Base-by-base conservation (phyloP, 2,113 vertebrate genomes). In the Tapirus terrestris region DNA sequence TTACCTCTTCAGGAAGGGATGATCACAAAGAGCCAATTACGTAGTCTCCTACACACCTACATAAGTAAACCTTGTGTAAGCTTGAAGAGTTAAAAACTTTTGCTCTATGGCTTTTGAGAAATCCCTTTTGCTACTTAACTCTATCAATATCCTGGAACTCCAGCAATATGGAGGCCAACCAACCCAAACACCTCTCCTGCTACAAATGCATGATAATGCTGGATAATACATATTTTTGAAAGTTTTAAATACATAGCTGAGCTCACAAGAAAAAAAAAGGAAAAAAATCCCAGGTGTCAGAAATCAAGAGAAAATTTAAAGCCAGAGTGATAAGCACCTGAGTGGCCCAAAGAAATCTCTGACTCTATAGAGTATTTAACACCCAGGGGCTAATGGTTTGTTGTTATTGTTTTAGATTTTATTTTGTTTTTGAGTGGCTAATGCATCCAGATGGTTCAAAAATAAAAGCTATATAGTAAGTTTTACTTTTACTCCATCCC, bases 211-310 rank as follows among this genome's bases (percentile, higher is more conserved):
- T 7, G 13, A 68, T 72, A 67, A 89, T 68, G 9, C 2, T 53
- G 21, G 29, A 12, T 58, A 53, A 68, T 29, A 68, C 21, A 17
- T 79, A 67, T 77, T 48, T 56, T 76, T 94, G 51, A 0, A 36
- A 81, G 11, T 76, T 97, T 85, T 94, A 70, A 97, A 56, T 61
- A 43, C 18, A 53, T 23, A 89, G 16, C 14, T 80, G 45, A 95
- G 56, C 25, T 90, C 29, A 45, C 18, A 82, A 61, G n/a, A 58
- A 82, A 43, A 29, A 58, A 51, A 2, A 80, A 51, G 8, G 14
- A 25, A 0, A 65, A 5, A 10, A 83, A 91, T 23, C 16, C 11
- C 33, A 31, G 25, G 11, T 89, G 12, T 67, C 63, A 61, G 29
- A 73, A 89, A 51, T 77, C 61, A 72, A 73, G 39, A 96, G 21